A percentile compares a stretch with the other conserved stretches of the same genome.
phyloP scores from a whole-genome alignment of 2,113 vertebrate genomes.

The Girardinichthys multiradiatus region DNA sequence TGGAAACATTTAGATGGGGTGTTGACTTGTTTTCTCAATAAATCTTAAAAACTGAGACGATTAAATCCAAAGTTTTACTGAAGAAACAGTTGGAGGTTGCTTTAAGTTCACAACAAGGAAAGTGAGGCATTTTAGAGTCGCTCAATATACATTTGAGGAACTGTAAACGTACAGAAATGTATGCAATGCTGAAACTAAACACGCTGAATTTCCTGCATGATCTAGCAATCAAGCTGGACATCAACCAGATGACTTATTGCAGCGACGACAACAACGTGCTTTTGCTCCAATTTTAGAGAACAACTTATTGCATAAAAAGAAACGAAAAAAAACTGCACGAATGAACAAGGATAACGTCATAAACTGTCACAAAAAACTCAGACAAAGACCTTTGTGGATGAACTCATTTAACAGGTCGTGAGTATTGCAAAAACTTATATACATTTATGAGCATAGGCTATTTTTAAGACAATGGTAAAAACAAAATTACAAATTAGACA shows the following conservation, averaged over 20 bases:
- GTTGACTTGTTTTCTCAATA: not conserved
- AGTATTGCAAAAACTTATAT: not conserved
- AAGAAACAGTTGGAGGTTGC: not conserved
- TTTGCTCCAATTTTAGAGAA: not conserved
- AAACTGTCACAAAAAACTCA: not conserved
- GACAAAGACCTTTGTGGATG: not conserved
- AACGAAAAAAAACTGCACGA: not conserved
- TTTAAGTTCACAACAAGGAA: not conserved
- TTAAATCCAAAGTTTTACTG: not conserved
- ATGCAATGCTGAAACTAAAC: not conserved
- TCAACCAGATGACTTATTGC: not conserved
- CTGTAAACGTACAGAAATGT: not conserved
- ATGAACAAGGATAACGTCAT: not conserved
- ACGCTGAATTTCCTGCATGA: too few relatives aligned
- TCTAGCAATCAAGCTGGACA: too few relatives aligned
- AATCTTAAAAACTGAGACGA: not conserved
- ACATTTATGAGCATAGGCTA: not conserved
- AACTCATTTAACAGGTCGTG: not conserved
- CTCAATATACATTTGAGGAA: not conserved
- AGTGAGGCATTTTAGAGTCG: not conserved
- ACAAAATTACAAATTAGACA: not conserved
- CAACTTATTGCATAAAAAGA: not conserved
- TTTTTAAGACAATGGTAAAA: not conserved
- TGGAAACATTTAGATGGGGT: not conserved
- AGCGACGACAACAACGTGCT: not conserved